Conservation (phyloP, 2,888 invertebrate genomes). For the Melanophora roralis region DNA sequence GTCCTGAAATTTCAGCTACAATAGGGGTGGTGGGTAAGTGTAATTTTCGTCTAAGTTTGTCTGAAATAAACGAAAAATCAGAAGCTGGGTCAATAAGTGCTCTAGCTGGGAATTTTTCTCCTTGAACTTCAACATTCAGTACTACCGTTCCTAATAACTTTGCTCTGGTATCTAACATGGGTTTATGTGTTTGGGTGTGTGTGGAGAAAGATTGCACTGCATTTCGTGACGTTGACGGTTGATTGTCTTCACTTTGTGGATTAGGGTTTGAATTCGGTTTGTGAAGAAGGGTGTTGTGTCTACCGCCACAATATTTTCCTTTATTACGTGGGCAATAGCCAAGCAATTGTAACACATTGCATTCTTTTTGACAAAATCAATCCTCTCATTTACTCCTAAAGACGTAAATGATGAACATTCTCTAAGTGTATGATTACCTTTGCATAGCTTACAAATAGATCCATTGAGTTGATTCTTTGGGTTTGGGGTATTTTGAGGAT, state of each 20-base stretch:
- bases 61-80: not conserved
- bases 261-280: not conserved
- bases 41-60: not conserved
- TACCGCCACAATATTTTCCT: not conserved
- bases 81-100: not conserved
- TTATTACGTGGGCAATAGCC: not conserved
- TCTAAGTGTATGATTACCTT: not conserved
- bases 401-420: not conserved
- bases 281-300: not conserved
- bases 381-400: not conserved
- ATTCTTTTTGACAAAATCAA: not conserved
- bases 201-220: too few species aligned
- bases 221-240: too few species aligned
- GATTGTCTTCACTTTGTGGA: not conserved
- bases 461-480: not conserved
- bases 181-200: too few species aligned
- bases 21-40: not conserved
- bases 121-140: not conserved
- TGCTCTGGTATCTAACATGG: not conserved
- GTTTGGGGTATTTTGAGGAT: not conserved
- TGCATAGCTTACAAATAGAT: not conserved
- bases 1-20: not conserved
- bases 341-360: not conserved
- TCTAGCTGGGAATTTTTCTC: not conserved
- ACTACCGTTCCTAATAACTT: not conserved